Evolutionary conservation across 2,797 vertebrate genomes (phyloP).

Genomic region (Streptopelia turtur): DNA sequence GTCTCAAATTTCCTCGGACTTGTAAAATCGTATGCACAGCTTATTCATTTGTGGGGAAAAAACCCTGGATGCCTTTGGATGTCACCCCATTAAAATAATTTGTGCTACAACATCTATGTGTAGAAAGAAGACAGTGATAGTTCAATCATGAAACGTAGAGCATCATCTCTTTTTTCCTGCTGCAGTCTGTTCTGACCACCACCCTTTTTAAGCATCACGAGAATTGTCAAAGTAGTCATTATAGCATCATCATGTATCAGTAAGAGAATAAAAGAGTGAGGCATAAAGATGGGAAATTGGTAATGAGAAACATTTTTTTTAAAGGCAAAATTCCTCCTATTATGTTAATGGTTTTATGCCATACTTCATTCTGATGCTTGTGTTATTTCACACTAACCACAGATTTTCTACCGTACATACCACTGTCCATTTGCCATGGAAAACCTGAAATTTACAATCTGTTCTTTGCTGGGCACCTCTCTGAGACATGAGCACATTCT

Average conservation of each 20-base stretch:
- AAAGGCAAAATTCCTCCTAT: not conserved
- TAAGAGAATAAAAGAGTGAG: not conserved
- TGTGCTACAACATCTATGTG: rapidly evolving
- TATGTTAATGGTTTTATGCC: not conserved
- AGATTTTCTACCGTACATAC: not conserved
- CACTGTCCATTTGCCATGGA: not conserved
- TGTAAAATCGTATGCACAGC: not conserved
- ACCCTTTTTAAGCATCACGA: not conserved
- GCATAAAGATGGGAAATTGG: not conserved
- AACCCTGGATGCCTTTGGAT: not conserved
- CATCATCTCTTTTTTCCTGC: not conserved
- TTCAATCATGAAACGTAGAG: not conserved
- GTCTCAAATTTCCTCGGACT: not conserved
- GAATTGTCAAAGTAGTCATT: not conserved
- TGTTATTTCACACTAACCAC: not conserved
- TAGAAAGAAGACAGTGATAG: not conserved
- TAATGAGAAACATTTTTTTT: not conserved
- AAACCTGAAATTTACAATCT: not conserved
- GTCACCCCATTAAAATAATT: not conserved
- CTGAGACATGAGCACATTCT: not conserved
- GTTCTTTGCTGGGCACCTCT: not conserved
- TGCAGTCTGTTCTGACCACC: not conserved
- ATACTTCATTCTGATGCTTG: not conserved
- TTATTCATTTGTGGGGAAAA: not conserved
- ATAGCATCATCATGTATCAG: not conserved